These are phyloP conservation scores for Ladona fulva DNA, from an alignment of 1,140 invertebrate genomes.

Conservation along the genomic window DNA sequence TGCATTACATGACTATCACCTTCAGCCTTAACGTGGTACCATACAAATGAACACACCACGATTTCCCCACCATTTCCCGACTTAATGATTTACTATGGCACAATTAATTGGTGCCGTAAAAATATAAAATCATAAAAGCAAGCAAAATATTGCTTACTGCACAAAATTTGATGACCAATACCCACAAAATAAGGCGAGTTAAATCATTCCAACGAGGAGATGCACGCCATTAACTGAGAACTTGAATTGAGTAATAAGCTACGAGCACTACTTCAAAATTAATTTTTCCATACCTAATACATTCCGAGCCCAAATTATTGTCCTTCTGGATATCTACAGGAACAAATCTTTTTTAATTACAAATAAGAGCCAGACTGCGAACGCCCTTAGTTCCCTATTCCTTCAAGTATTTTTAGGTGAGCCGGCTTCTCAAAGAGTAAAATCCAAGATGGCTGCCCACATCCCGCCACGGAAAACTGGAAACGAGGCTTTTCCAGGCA, in stretches of 20 bases:
- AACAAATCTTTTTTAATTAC: constrained; percentile 2
- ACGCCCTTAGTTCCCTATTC: constrained; percentile 14
- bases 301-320: constrained; percentile 31
- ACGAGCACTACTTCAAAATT: constrained; percentile 29
- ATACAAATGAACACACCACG: too few species aligned
- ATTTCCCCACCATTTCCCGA: too few species aligned
- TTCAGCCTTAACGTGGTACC: too few species aligned
- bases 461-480: constrained; percentile 37
- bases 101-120: too few species aligned
- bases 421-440: constrained; percentile 35
- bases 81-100: too few species aligned
- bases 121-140: too few species aligned
- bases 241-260: not conserved
- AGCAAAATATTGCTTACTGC: too few species aligned
- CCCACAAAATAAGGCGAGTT: not conserved
- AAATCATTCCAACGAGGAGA: not conserved
- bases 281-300: constrained; percentile 36
- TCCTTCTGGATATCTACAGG: constrained; percentile 11
- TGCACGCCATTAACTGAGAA: not conserved
- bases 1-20: too few species aligned
- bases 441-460: constrained; percentile 38
- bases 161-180: too few species aligned
- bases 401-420: constrained; percentile 25
- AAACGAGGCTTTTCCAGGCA: constrained; percentile 28
- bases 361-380: constrained; percentile 11